These are phyloP conservation scores for Hemiscyllium ocellatum DNA, from an alignment of 2,113 vertebrate species.

Conservation along the genomic window DNA sequence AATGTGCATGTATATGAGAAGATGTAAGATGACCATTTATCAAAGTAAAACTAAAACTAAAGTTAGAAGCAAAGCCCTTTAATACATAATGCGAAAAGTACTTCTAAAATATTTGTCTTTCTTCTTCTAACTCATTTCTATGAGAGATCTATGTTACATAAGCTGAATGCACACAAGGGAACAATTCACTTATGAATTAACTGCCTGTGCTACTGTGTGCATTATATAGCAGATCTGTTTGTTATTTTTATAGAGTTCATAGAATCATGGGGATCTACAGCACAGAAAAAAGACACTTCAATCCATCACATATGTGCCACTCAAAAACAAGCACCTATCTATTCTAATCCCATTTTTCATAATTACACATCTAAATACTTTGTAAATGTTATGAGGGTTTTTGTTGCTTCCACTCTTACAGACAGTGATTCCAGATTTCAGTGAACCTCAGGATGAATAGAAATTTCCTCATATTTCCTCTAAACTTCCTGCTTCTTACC, in stretches of 20 bases:
- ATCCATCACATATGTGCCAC: too few relatives aligned
- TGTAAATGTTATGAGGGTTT: too few relatives aligned
- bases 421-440: too few relatives aligned
- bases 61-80: neutral
- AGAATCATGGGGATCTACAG: too few relatives aligned
- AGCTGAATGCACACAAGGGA: neutral
- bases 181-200: neutral
- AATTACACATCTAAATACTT: too few relatives aligned
- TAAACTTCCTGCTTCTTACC: too few relatives aligned
- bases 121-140: neutral
- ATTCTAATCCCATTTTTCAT: too few relatives aligned
- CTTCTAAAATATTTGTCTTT: neutral
- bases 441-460: too few relatives aligned
- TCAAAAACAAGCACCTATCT: too few relatives aligned
- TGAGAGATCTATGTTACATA: neutral
- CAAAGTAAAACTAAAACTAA: neutral
- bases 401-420: too few relatives aligned
- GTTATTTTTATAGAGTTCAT: neutral
- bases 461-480: too few relatives aligned
- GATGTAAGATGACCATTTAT: neutral
- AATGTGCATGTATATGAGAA: neutral
- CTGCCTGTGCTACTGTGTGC: neutral
- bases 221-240: neutral
- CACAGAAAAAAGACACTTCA: too few relatives aligned
- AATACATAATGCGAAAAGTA: neutral